Base-by-base conservation (phyloP, 2,113 vertebrate genomes). In the Urocitellus parryii region DNA sequence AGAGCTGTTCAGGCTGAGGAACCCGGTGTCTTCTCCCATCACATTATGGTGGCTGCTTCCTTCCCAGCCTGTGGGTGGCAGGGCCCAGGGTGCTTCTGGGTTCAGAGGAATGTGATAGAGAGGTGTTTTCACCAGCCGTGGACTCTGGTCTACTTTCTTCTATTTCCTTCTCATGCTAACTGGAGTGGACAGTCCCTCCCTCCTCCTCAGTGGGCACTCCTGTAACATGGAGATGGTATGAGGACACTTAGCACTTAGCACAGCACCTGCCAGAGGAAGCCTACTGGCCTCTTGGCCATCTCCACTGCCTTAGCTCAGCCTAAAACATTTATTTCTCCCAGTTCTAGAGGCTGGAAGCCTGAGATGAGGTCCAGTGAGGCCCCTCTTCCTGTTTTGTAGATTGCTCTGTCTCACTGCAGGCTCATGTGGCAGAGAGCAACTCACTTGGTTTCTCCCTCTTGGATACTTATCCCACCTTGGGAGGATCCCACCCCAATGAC, bases 201-300 rank as follows among this genome's bases (percentile, higher is more conserved):
- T 42, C 1, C 14, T 16, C 56, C 58, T 95, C 61, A 27, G 37
- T 61, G 78, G 58, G 22, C 56, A 29, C 13, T 68, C 18, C 63
- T 88, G 12, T 37, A 29, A 27, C 65, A 22, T 34, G 27, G 22
- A 68, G 14, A 1, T 51, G 32, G 22, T 7, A 12, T 68, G 17
- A 48, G 65, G 13, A 4, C 56, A n/a, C 74, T 51, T 51, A 51
- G 7, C 53, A 32, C 3, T 12, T 45, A 39, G 56, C 37, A 7
- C 17, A 48, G 86, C 9, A 22, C 53, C 37, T 37, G 84, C 12
- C 39, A 42, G 92, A 9, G 8, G 37, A 3, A 67, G 11, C 37
- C 70, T 70, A 0, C 0, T 1, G 18, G 27, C 17, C 25, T 0
- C 1, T 16, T 25, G 34, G 37, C 61, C 2, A 0, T 29, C 27